Evolutionary conservation across 2,888 invertebrate genomes (phyloP), one percentile per base, ranked within the genome.

Genomic region (Malacosoma neustria): DNA sequence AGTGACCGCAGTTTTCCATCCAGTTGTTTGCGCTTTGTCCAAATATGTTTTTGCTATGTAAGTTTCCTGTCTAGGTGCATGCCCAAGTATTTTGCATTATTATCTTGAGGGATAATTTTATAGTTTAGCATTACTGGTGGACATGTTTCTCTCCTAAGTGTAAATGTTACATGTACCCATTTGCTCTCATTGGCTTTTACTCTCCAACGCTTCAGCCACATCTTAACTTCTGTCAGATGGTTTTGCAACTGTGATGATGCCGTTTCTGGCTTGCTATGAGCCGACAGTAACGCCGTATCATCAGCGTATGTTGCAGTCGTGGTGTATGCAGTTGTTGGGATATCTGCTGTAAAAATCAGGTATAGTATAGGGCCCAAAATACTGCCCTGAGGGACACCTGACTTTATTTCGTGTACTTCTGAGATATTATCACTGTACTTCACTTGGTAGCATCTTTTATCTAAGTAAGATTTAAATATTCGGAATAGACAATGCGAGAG

Each of bases 21-120:
- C 1, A 45, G 38, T 30, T 41, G 34, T 34, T 39, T 36, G 2
- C 43, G 30, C 13, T 50, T 48, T 6, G 34, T 40, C 30, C 36
- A 42, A 5, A 50, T 49, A 22, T 51, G 46, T 14, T 44, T 50
- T 32, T 35, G 34, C 48, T 45, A 50, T 11, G 43, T 46, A 0
- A 48, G 37, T 13, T 37, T 33, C 11, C 41, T 31, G 29, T 48
- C 46, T 4, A 51, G 36, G 14, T 53, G 43, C 33, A 49, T 39
- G 3, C 43, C 46, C 2, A 49, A 29, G 35, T 51, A 53, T 33
- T 40, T 51, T 1, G 42, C 49, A 11, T 35, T 32, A 9, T 48
- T 33, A 2, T 22, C 29, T 32, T 48, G 46, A 3, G 32, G 12
- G 32, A 32, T 32, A 32, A 32, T 3, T 32, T 15, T 15, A 5